Conservation (phyloP, 2,888 invertebrate species). For the Eupithecia insigniata region DNA sequence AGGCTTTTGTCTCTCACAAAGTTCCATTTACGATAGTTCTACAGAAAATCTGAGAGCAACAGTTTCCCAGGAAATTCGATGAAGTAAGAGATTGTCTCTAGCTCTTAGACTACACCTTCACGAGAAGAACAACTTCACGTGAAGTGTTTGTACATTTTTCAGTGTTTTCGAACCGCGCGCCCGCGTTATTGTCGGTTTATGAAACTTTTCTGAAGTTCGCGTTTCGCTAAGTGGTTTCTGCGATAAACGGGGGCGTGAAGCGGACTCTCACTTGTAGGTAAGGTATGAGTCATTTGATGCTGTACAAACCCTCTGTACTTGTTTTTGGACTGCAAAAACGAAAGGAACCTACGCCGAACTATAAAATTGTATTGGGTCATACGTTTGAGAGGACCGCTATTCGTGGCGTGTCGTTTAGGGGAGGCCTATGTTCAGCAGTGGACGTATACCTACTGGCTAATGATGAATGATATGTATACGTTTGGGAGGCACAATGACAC, state of each 20-base stretch:
- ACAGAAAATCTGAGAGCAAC: neutral
- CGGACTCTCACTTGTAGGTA: slow-evolving; percentile 19
- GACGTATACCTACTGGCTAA: too few species aligned
- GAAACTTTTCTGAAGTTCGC: slow-evolving; percentile 33
- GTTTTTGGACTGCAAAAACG: neutral
- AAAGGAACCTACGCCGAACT: neutral
- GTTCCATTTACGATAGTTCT: neutral
- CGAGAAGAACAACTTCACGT: slow-evolving; percentile 53
- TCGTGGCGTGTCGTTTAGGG: too few species aligned
- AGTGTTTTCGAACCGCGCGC: slow-evolving; percentile 32
- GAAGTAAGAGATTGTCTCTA: slow-evolving; percentile 4
- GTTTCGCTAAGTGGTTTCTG: slow-evolving; percentile 41
- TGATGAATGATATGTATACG: too few species aligned
- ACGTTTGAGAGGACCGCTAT: rapidly evolving
- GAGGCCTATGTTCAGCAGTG: too few species aligned
- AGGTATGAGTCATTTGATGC: neutral
- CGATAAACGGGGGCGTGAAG: slow-evolving; percentile 36
- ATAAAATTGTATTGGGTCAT: neutral
- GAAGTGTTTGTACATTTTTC: slow-evolving; percentile 69
- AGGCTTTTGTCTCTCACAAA: neutral
- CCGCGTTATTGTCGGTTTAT: slow-evolving; percentile 33
- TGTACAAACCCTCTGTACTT: neutral
- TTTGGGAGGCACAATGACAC: too few species aligned
- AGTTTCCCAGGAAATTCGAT: neutral
- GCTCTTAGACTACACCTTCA: slow-evolving; percentile 41